These are phyloP conservation scores for Lepidonotus clava DNA, from an alignment of 2,888 invertebrate genomes.

Conservation along the genomic window DNA sequence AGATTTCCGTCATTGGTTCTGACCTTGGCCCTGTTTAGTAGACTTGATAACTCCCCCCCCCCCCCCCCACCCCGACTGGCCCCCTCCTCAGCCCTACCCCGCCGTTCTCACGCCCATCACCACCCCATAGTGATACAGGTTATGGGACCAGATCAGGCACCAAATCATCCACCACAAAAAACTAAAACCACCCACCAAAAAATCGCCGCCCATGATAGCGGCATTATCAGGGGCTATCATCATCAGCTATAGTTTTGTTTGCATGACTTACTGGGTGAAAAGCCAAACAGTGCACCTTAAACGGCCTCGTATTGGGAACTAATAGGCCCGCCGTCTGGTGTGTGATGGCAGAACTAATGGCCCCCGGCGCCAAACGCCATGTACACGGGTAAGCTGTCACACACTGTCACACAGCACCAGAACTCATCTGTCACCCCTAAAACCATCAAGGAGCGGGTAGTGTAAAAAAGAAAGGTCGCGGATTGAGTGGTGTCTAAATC, in stretches of 20 bases:
- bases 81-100: background rate
- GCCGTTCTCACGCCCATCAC: background rate
- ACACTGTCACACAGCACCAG: no score
- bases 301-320: no score
- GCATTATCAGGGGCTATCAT: slow-evolving; percentile 9
- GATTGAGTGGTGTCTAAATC: no score
- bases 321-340: no score
- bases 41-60: background rate
- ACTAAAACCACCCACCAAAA: no score
- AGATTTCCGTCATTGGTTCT: no score
- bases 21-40: no score
- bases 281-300: slow-evolving; percentile 14
- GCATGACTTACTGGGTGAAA: slow-evolving; percentile 28
- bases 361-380: no score
- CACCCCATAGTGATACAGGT: background rate
- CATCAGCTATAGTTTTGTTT: slow-evolving; percentile 32
- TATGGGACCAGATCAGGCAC: background rate
- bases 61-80: background rate
- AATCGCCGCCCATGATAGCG: background rate
- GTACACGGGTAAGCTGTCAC: no score
- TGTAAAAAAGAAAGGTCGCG: no score
- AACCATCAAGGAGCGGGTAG: no score
- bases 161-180: background rate
- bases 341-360: background rate
- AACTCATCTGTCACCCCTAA: no score